These are phyloP conservation scores for Athrips mouffetella DNA, from an alignment of 2,888 invertebrate species.

Conservation along the genomic window DNA sequence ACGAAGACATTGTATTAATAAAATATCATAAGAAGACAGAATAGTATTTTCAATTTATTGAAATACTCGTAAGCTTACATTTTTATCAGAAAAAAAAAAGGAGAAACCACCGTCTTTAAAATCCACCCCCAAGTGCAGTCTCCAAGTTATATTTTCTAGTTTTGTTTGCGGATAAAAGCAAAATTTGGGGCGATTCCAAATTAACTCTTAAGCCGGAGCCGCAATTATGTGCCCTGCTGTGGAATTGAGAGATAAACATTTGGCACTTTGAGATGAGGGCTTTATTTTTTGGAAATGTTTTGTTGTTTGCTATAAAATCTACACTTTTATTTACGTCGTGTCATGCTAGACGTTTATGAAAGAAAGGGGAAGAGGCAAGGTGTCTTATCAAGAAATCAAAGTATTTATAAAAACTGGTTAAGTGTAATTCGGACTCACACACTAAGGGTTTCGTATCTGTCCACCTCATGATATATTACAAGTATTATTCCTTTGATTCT, in stretches of 20 bases:
- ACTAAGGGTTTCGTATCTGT: no score
- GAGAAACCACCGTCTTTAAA: not conserved
- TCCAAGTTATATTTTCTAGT: constrained; percentile 36
- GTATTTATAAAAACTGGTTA: no score
- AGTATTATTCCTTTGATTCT: no score
- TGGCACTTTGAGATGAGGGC: constrained; percentile 7
- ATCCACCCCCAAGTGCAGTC: constrained; percentile 7
- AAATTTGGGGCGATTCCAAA: constrained; percentile 67
- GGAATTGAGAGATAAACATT: constrained; percentile 30
- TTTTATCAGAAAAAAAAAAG: not conserved
- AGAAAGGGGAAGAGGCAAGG: not conserved
- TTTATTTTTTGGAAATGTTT: constrained; percentile 12
- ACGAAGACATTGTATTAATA: no score
- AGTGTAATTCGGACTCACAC: no score
- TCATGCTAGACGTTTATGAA: not conserved
- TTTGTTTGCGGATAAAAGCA: constrained; percentile 62
- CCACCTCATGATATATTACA: no score
- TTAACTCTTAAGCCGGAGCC: constrained; percentile 63
- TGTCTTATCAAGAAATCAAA: no score
- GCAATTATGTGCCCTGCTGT: constrained; percentile 61
- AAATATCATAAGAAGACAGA: no score
- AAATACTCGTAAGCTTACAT: no score
- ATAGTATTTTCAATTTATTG: no score
- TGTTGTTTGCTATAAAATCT: not conserved
- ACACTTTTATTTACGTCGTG: not conserved